phyloP scores from a whole-genome alignment of 92 coral and sea anemone species.

The Porites lobata region DNA sequence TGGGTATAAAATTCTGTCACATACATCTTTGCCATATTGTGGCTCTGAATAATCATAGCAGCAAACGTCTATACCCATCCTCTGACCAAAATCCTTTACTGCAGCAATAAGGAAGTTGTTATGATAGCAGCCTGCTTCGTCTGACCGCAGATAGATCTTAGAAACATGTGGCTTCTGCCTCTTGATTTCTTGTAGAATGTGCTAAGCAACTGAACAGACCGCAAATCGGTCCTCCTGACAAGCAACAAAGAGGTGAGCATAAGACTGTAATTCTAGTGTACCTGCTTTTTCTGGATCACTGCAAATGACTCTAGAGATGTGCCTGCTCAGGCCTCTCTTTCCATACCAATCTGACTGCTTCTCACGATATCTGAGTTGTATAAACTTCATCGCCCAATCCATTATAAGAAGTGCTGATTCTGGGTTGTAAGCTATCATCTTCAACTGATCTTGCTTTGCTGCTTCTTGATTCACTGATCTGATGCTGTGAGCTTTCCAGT shows the following conservation, averaged over 20 bases:
- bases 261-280: constrained; percentile 19
- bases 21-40: constrained; percentile 73
- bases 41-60: constrained; percentile 81
- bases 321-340: not conserved
- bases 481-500: not conserved
- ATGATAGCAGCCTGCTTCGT: constrained; percentile 17
- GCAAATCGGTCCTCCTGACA: constrained; percentile 18
- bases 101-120: constrained; percentile 56
- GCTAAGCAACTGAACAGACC: constrained; percentile 17
- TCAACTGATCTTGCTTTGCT: constrained; percentile 37
- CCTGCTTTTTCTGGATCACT: not conserved
- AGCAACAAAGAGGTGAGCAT: constrained; percentile 21
- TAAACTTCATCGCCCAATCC: constrained; percentile 1
- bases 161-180: constrained; percentile 10
- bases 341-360: not conserved
- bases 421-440: not conserved
- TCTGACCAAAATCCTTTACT: constrained; percentile 53
- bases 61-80: constrained; percentile 47
- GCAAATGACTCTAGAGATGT: not conserved
- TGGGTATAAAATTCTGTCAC: constrained; percentile 79
- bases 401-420: not conserved
- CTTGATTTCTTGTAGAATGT: constrained; percentile 13
- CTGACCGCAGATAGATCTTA: not conserved
- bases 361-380: not conserved
- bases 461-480: constrained; percentile 32